Base-by-base conservation (phyloP, 1,140 invertebrate species). In the Zaprionus kolodkinae region DNA sequence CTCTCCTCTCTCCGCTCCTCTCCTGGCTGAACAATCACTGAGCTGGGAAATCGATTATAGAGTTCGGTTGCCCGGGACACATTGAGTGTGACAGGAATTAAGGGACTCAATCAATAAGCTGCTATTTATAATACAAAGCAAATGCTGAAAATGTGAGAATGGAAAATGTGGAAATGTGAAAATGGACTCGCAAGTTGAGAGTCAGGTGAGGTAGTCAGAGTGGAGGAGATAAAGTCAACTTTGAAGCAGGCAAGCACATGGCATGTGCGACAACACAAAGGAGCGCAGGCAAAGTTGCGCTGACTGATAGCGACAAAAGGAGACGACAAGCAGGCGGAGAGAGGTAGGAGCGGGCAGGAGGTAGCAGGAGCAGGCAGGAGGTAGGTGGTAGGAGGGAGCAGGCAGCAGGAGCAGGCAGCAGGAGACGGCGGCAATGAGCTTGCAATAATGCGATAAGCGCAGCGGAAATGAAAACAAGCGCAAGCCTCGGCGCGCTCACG, bases 391-490 rank as follows among this genome's bases (percentile, higher is more conserved):
- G 50, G 61, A 82, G 62, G 52, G 43, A 43, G 25, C 50, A 64
- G 69, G 35, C 25, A 33, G 35, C 52, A 25, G 48, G 13, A 48
- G 54, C 62, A 67, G 27, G 74, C 64, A 74, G 77, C 38, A 74
- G 62, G 77, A 79, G 83, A 71, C 69, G 73, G 43, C 73, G 77
- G 84, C 84, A 83, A 88, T 88, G 84, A 87, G 84, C 84, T 87
- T 88, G 84, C 84, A 83, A 87, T 87, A 87, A 87, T 88, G 84
- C 88, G 84, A 87, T 87, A 87, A 87, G 80, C 79, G 84, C 57
- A 84, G 62, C 80, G 84, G 84, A 87, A 87, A 87, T 87, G 84
- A 87, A 88, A 87, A 80, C 84, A 87, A 87, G 84, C 70, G 60
- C 40, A 82, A 87, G 67, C 77, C 45, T 21, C 45, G 38, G 67